Evolutionary conservation across 2,797 vertebrate species (phyloP).

Genomic region (Enteromius viviparus): DNA sequence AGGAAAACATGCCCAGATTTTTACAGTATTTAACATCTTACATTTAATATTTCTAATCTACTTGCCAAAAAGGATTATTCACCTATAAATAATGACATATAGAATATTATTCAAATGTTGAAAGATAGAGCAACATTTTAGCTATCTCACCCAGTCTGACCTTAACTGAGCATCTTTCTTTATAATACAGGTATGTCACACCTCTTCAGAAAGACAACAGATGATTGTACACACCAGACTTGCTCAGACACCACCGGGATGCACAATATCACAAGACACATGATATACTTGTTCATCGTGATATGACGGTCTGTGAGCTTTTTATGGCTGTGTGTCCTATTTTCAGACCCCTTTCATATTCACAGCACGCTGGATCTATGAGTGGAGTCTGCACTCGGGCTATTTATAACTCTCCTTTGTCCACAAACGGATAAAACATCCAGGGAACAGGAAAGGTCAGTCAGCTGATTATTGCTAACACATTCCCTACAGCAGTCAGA

Average conservation of each 20-base stretch:
- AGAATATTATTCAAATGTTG: background rate
- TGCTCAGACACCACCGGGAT: too few species aligned
- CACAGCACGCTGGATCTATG: slow-evolving; percentile 39
- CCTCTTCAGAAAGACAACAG: slow-evolving; percentile 9
- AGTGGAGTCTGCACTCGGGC: slow-evolving; percentile 33
- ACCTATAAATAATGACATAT: background rate
- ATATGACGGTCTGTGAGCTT: background rate
- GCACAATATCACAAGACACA: too few species aligned
- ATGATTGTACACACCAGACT: background rate
- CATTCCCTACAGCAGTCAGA: slow-evolving; percentile 8
- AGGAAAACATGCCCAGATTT: background rate
- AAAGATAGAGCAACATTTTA: background rate
- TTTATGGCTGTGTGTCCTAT: slow-evolving; percentile 46
- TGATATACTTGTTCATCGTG: background rate
- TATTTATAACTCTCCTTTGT: slow-evolving; percentile 46
- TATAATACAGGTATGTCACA: background rate
- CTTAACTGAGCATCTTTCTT: background rate
- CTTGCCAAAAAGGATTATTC: background rate
- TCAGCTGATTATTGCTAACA: slow-evolving; percentile 27
- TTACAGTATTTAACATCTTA: background rate
- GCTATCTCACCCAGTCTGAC: background rate
- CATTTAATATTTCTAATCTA: background rate
- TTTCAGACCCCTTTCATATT: slow-evolving; percentile 48
- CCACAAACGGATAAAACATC: slow-evolving; percentile 28
- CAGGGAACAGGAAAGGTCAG: slow-evolving; percentile 38